phyloP scores from a whole-genome alignment of 2,888 invertebrate genomes.

The Spisula subtruncata region DNA sequence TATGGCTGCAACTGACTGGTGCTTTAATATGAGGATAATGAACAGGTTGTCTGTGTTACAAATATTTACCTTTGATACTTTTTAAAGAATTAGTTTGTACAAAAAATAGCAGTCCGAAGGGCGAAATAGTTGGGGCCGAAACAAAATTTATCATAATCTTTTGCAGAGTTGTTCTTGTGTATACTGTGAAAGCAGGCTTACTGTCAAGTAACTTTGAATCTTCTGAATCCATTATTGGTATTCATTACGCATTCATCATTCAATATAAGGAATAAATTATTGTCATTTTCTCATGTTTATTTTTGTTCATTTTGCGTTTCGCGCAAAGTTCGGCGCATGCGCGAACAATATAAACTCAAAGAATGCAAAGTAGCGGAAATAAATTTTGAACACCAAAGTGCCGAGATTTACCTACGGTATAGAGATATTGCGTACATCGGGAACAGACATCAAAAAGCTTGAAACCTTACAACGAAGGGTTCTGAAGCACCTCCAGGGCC shows the following conservation, averaged over 20 bases:
- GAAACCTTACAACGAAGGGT: too few relatives aligned
- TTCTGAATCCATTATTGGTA: background rate
- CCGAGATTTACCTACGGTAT: too few relatives aligned
- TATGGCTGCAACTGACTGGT: too few relatives aligned
- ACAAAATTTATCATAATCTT: background rate
- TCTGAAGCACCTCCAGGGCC: too few relatives aligned
- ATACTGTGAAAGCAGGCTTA: background rate
- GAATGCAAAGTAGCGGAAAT: background rate
- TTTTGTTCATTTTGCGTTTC: slow-evolving; percentile 37
- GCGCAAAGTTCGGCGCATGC: slow-evolving; percentile 47
- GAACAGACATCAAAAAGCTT: too few relatives aligned
- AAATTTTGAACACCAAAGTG: too few relatives aligned
- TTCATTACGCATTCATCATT: background rate
- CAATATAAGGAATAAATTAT: background rate
- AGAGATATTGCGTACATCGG: too few relatives aligned
- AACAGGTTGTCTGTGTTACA: too few relatives aligned
- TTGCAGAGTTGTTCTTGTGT: background rate
- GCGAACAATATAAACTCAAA: background rate
- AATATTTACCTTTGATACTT: too few relatives aligned
- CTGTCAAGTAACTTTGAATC: background rate
- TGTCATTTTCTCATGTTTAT: slow-evolving; percentile 4
- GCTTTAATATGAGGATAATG: too few relatives aligned
- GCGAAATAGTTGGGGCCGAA: background rate
- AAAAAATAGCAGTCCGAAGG: background rate
- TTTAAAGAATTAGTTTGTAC: too few relatives aligned